Evolutionary conservation across 2,888 invertebrate species (phyloP), one percentile per base, ranked within the genome.

Genomic region (Kuschelorhynchus macadamiae): DNA sequence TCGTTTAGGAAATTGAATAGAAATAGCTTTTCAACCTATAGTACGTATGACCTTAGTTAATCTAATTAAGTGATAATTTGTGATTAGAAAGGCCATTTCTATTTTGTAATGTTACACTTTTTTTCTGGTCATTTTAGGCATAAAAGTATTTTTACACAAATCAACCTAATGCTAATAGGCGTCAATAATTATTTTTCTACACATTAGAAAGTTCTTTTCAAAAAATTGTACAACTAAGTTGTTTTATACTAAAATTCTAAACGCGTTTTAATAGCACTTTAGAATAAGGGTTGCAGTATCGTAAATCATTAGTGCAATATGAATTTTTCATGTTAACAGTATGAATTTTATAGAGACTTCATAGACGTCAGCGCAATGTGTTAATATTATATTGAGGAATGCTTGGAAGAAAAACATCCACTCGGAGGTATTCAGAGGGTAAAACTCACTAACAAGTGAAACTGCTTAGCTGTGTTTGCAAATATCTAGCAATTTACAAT

Each of bases 51-150:
- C 41, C 21, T 60, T 61, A 61, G 61, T 57, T 65, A 50, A 50
- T 65, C 57, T 46, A 46, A 46, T 52, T 60, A 72, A 74, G 75
- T 75, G 75, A 75, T 75, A 75, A 59, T 66, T 72, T 74, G 75
- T 75, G 75, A 75, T 75, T 67, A 44, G 53, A 64, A 64, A 70
- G 61, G 67, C 68, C 67, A 57, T 70, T 72, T 66, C 71, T 70
- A 57, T 56, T 68, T 68, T 72, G 52, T 44, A 42, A 32, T 67
- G 69, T 71, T 33, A 56, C 44, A 42, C 65, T 49, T 41, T 39
- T 47, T 74, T 71, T 71, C 61, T 61, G 61, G 59, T 59, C 74
- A 73, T 60, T 59, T 59, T 59, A 49, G 47, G 39, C 36, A n/a
- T 49, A 59, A 62, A 52, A 20, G 42, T 63, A 63, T 59, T 59